Conservation (phyloP, 37 sponge, comb jelly and placozoan species). For the Cladorhizidae sp. region DNA sequence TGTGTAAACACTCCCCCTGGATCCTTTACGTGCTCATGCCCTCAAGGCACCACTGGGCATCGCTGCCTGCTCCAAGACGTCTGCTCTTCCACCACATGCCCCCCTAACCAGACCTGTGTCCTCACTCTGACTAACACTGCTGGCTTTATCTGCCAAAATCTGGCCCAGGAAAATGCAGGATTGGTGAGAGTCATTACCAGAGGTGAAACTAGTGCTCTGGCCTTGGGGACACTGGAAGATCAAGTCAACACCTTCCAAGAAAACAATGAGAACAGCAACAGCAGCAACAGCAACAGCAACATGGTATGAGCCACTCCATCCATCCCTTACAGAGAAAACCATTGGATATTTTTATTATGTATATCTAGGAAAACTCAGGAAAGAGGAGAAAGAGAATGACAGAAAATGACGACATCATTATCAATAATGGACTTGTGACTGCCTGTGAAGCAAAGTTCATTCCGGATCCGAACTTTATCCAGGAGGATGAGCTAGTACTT, state of each 20-base stretch:
- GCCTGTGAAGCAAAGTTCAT: constrained; percentile 53
- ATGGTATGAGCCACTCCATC: not conserved
- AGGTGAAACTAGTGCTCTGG: not conserved
- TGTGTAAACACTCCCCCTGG: constrained; percentile 53
- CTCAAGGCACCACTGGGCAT: constrained; percentile 40
- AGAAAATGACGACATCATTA: not conserved
- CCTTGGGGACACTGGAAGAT: constrained; percentile 10
- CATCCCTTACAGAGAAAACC: not conserved
- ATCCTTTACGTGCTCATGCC: constrained; percentile 61
- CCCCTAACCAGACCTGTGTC: constrained; percentile 33
- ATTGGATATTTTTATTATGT: not conserved
- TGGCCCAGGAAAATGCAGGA: not conserved
- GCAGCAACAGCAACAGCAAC: too few relatives aligned
- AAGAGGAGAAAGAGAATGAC: not conserved
- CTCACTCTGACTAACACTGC: constrained; percentile 31
- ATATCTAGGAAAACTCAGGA: not conserved
- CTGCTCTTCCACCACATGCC: constrained; percentile 37
- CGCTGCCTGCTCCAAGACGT: constrained; percentile 47
- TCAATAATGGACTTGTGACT: constrained; percentile 23
- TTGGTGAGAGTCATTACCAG: not conserved
- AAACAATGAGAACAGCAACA: not conserved
- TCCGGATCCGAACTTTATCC: not conserved
- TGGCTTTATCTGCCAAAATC: constrained; percentile 51
- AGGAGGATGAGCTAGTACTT: not conserved
- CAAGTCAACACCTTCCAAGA: constrained; percentile 32